These are phyloP conservation scores for Cryptus armator DNA, from an alignment of 2,888 invertebrate genomes.

Conservation along the genomic window DNA sequence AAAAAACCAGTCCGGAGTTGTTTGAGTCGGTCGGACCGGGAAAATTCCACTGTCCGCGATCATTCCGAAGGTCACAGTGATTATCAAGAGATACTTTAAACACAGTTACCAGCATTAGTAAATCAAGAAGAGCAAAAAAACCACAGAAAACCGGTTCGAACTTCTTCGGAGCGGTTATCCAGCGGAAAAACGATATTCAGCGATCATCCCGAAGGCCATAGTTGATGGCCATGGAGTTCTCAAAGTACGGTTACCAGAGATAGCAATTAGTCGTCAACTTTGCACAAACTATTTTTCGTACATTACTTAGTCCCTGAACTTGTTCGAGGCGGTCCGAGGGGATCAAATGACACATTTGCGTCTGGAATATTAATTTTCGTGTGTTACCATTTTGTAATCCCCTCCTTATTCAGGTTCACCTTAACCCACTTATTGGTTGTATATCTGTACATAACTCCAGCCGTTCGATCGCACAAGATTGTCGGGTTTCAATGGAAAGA, in stretches of 20 bases:
- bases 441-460: slow-evolving; percentile 18
- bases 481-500: neutral
- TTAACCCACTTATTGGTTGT: neutral
- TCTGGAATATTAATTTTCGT: neutral
- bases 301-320: slow-evolving; percentile 11
- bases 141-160: neutral
- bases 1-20: no score
- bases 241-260: slow-evolving; percentile 71
- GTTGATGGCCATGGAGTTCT: slow-evolving; percentile 70
- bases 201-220: slow-evolving; percentile 75
- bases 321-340: neutral
- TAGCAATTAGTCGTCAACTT: slow-evolving; percentile 68
- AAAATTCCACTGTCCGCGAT: neutral
- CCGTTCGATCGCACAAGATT: slow-evolving; percentile 13
- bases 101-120: no score
- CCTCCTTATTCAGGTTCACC: neutral
- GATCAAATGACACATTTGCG: slow-evolving; percentile 1
- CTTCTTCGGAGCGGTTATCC: neutral
- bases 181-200: slow-evolving; percentile 45
- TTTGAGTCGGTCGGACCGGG: neutral
- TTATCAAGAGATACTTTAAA: no score
- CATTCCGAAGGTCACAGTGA: no score
- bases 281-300: slow-evolving; percentile 30
- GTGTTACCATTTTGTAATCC: neutral
- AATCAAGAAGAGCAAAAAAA: neutral